Conservation (phyloP, 2,888 invertebrate species). For the Oligia strigilis region DNA sequence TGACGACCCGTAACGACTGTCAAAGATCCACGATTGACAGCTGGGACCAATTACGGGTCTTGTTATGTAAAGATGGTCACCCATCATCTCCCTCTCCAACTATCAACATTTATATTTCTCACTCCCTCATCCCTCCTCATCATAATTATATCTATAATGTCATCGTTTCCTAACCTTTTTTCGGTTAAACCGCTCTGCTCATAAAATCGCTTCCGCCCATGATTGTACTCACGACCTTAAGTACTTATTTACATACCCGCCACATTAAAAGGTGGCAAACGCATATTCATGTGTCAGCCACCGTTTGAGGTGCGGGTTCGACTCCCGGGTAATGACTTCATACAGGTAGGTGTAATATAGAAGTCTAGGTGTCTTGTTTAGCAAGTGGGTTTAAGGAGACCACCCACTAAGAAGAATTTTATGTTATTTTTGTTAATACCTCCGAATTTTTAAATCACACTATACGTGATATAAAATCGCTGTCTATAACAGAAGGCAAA, state of each 20-base stretch:
- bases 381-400: background rate
- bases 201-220: conserved; percentile 62
- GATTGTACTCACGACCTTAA: conserved; percentile 23
- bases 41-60: too few relatives aligned
- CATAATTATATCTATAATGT: background rate
- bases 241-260: conserved; percentile 72
- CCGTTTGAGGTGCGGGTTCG: conserved; percentile 67
- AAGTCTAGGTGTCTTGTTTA: conserved; percentile 9
- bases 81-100: too few relatives aligned
- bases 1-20: too few relatives aligned
- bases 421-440: too few relatives aligned
- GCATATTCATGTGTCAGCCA: conserved; percentile 73
- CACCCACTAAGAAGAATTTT: conserved; percentile 35
- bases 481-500: too few relatives aligned
- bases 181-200: background rate
- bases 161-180: background rate
- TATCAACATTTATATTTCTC: too few relatives aligned
- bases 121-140: background rate
- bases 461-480: too few relatives aligned
- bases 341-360: conserved; percentile 18
- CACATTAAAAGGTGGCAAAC: conserved; percentile 70
- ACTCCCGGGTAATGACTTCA: conserved; percentile 63
- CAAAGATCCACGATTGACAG: too few relatives aligned
- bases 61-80: too few relatives aligned
- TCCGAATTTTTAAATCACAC: too few relatives aligned